A percentile compares a stretch with the other conserved stretches of the same genome.
Evolutionary conservation across 2,888 invertebrate genomes (phyloP).

Genomic region (Ryuthela nishihirai): DNA sequence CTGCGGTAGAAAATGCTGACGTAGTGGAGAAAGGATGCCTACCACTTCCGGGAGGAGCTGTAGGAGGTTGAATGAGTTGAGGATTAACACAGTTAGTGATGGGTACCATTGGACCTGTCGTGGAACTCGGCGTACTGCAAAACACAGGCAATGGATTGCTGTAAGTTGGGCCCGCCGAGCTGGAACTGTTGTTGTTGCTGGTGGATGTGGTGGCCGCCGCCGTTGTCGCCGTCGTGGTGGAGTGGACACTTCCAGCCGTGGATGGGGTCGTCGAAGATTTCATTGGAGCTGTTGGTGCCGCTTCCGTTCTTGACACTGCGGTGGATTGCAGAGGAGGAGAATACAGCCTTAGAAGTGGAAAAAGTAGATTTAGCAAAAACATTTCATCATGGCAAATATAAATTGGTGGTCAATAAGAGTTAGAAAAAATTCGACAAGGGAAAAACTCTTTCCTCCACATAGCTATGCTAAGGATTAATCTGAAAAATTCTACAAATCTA

Average conservation of each 20-base stretch:
- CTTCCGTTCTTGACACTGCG: slow-evolving; percentile 6
- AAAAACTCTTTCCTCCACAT: too few species aligned
- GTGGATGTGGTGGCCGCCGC: slow-evolving; percentile 23
- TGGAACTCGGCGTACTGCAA: slow-evolving; percentile 39
- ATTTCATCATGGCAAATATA: too few species aligned
- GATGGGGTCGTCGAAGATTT: slow-evolving; percentile 13
- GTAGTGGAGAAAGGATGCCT: slow-evolving; percentile 29
- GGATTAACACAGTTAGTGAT: slow-evolving; percentile 42
- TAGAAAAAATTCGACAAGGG: too few species aligned
- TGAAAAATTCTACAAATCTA: too few species aligned
- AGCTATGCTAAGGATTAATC: too few species aligned
- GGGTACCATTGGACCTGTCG: slow-evolving; percentile 42
- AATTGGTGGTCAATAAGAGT: too few species aligned
- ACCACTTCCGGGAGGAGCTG: slow-evolving; percentile 27
- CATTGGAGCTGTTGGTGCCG: slow-evolving; percentile 1
- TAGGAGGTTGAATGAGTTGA: slow-evolving; percentile 39
- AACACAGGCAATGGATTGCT: slow-evolving; percentile 40
- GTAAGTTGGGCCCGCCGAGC: slow-evolving; percentile 36
- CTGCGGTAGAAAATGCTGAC: slow-evolving; percentile 31
- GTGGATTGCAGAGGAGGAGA: slow-evolving; percentile 13
- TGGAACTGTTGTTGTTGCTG: slow-evolving; percentile 19
- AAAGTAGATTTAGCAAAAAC: too few species aligned
- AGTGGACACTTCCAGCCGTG: slow-evolving; percentile 18
- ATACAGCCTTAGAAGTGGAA: slow-evolving; percentile 12
- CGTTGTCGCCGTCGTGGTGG: slow-evolving; percentile 26